Evolutionary conservation across 2,113 vertebrate species (phyloP).

Genomic region (Ophiodon elongatus): DNA sequence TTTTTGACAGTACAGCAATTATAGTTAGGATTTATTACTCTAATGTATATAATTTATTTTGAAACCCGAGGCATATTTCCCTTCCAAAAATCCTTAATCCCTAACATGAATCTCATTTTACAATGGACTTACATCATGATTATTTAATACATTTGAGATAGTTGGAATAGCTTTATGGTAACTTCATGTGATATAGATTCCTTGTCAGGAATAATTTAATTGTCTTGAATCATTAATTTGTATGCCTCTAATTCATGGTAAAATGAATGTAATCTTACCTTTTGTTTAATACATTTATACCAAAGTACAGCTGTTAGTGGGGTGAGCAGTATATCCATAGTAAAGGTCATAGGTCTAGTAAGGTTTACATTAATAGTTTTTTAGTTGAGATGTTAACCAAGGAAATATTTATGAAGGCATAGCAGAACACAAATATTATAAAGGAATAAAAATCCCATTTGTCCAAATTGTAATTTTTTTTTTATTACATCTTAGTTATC

Average conservation of each 20-base stretch:
- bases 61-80: not conserved
- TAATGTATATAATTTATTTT: not conserved
- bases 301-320: not conserved
- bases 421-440: not conserved
- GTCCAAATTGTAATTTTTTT: not conserved
- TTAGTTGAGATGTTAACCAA: not conserved
- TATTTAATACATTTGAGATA: not conserved
- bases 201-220: not conserved
- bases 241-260: not conserved
- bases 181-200: not conserved
- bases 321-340: not conserved
- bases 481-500: not conserved
- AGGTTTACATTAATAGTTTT: not conserved
- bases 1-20: not conserved
- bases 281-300: not conserved
- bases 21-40: not conserved
- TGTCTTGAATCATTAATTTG: not conserved
- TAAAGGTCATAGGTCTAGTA: not conserved
- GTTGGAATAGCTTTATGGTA: not conserved
- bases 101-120: not conserved
- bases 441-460: not conserved
- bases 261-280: not conserved
- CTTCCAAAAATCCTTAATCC: not conserved
- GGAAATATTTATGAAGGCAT: not conserved
- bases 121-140: not conserved